These are phyloP conservation scores for Phoeniculus purpureus DNA, from an alignment of 2,797 vertebrate genomes.

Conservation along the genomic window DNA sequence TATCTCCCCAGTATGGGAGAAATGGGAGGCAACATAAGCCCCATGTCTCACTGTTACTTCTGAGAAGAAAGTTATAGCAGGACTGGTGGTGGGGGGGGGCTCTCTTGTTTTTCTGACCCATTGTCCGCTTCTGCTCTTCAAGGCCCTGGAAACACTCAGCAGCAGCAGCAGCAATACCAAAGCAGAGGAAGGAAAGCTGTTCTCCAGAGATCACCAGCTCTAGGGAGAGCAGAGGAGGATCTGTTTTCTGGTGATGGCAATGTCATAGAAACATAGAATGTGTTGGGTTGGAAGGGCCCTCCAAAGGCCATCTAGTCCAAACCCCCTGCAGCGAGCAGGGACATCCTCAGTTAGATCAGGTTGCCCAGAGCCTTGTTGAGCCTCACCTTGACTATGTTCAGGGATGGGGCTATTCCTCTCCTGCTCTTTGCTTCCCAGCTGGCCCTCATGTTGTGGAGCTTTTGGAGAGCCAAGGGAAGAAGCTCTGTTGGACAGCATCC, in stretches of 20 bases:
- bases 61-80: not conserved
- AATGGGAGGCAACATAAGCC: not conserved
- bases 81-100: not conserved
- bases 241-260: not conserved
- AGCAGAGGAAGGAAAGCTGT: not conserved
- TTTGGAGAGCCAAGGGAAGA: not conserved
- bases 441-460: fast-evolving
- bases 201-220: not conserved
- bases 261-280: not conserved
- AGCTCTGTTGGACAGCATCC: not conserved
- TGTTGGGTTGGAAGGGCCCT: no score
- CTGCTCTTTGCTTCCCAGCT: not conserved
- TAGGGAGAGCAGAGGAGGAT: not conserved
- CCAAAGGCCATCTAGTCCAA: no score
- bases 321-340: no score
- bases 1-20: not conserved
- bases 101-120: not conserved
- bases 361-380: no score
- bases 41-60: not conserved
- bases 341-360: no score
- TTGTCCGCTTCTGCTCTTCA: not conserved
- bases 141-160: not conserved
- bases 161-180: not conserved
- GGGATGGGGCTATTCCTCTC: not conserved
- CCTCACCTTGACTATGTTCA: no score